Base-by-base conservation (phyloP, 2,113 vertebrate species). In the Cebus imitator region DNA sequence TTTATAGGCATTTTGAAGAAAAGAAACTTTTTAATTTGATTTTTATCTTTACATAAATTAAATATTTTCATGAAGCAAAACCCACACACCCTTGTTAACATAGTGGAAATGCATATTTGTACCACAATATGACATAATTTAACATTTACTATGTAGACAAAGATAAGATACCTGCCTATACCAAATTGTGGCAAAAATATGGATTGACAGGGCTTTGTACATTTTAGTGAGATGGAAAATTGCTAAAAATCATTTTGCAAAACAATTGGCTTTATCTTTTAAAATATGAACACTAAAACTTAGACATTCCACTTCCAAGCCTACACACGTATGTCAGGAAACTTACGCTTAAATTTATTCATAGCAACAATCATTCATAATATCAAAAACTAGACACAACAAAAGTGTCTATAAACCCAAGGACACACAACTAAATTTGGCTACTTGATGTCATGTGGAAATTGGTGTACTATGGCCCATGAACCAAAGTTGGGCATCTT, bases 321-420 rank as follows among this genome's bases (percentile, higher is more conserved):
- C 78, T 75, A 73, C 7, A 52, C 7, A 23, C 37, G 6, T 68
- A 21, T 81, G 35, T 48, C 52, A 78, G 32, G 32, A 94, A 82
- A 57, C 35, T 50, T 82, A 40, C n/a, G 35, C 45, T 75, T 58
- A 91, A 83, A 83, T 87, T 64, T 64, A 25, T 86, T 61, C 64
- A 73, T 20, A 90, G 64, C 45, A 94, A 86, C 61, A 90, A 79
- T 89, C 40, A 72, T 84, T 85, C 43, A 70, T 78, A 83, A 89
- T 79, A 84, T 72, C 30, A 37, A 64, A 90, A 79, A 21, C 23
- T 75, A 86, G 81, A 90, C 61, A 80, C 75, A 81, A 80, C n/a
- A 80, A 35, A 90, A 85, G 1, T 50, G 1, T 84, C 61, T 75
- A 73, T 45, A 81, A 55, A 37, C n/a, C 25, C 43, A 81, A 90